phyloP scores from a whole-genome alignment of 2,113 vertebrate species.

The Manacus vitellinus region DNA sequence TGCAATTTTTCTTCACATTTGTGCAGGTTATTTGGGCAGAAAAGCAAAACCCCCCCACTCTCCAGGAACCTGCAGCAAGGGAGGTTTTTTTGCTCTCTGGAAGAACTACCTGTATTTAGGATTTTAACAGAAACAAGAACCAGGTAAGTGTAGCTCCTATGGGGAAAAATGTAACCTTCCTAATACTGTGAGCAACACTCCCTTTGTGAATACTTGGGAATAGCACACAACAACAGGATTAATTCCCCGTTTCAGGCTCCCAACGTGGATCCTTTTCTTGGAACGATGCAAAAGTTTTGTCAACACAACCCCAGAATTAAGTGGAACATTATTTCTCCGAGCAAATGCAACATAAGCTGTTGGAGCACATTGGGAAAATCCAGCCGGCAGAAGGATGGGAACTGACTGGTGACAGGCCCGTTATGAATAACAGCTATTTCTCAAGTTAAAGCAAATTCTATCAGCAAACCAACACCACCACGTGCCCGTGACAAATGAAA shows the following conservation, averaged over 20 bases:
- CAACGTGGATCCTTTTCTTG: background rate
- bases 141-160: background rate
- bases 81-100: background rate
- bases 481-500: background rate
- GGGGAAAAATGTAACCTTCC: background rate
- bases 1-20: background rate
- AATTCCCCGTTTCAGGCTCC: background rate
- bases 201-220: background rate
- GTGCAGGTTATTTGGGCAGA: background rate
- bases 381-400: background rate
- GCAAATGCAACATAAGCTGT: background rate
- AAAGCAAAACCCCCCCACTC: background rate
- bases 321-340: background rate
- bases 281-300: background rate
- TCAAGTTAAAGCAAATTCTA: background rate
- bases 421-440: background rate
- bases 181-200: background rate
- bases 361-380: background rate
- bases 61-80: background rate
- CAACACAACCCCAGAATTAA: background rate
- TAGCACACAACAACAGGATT: background rate
- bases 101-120: background rate
- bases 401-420: background rate
- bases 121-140: background rate
- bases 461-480: background rate